Evolutionary conservation across 2,113 vertebrate genomes (phyloP).

Genomic region (Telmatochromis sp.): DNA sequence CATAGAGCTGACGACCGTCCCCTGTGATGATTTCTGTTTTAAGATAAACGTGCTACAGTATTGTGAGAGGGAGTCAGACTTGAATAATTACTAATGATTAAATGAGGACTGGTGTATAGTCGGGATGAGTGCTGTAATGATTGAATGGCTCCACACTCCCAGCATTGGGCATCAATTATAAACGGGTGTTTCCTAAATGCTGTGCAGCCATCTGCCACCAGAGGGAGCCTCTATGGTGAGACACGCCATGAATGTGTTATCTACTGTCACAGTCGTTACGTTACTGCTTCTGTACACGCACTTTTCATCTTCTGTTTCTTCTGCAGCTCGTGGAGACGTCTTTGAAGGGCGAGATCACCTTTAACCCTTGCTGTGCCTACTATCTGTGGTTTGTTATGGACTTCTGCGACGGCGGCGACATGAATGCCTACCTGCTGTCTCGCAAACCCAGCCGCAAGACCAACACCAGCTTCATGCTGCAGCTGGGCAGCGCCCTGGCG

Average conservation of each 20-base stretch:
- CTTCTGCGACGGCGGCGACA: constrained; percentile 96
- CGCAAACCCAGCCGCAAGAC: constrained; percentile 91
- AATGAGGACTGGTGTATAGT: not conserved
- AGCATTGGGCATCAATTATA: not conserved
- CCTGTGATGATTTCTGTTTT: fast-evolving
- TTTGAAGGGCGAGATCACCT: constrained; percentile 92
- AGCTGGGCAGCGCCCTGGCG: constrained; percentile 93
- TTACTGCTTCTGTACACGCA: not conserved
- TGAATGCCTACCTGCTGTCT: constrained; percentile 93
- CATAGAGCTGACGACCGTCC: not conserved
- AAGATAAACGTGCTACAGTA: fast-evolving
- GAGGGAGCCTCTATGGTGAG: not conserved
- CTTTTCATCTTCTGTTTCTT: constrained; percentile 2
- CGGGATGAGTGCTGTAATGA: not conserved
- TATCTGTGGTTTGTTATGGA: constrained; percentile 99
- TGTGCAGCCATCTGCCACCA: not conserved
- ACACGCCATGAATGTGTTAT: not conserved
- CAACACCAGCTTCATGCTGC: constrained; percentile 98
- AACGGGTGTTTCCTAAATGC: fast-evolving
- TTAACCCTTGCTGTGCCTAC: constrained; percentile 89
- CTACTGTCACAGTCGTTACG: not conserved
- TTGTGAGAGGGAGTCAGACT: not conserved
- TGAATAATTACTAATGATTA: not conserved
- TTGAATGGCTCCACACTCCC: not conserved
- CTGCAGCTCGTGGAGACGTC: constrained; percentile 94